Base-by-base conservation (phyloP, 2,797 vertebrate species). In the Psittacula derbiana region DNA sequence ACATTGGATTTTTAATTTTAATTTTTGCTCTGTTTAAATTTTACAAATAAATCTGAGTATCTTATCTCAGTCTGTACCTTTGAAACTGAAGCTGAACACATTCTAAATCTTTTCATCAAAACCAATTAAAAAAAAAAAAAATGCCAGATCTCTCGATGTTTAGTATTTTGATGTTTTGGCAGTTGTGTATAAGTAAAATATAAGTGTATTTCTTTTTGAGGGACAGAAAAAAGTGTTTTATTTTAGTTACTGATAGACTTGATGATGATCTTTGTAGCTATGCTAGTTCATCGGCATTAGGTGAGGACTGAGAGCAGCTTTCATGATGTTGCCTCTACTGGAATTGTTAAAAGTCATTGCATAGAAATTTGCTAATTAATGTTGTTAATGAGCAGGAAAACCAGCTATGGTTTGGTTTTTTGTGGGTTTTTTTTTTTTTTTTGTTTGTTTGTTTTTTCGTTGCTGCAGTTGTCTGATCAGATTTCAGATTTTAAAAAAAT, bases 311-410 rank as follows among this genome's bases (percentile, higher is more conserved):
- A 8, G 55, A 79, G 47, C 36, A 80, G 38, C 31, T 90, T 88
- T 88, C 67, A 46, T 53, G 38, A 79, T 41, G 28, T 76, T 95
- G 12, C 8, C 43, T 87, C 31, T 33, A 27, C 27, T 62, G 41
- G 28, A 95, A 60, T 76, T 93, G 76, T 87, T 93, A 81, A 83
- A 94, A 90, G 49, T 79, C 53, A 43, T 65, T 81, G 58, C 65
- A 90, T 79, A 75, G 43, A 82, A 89, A 72, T 25, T 65, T 88
- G 27, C 36, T 70, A 85, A 92, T 95, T 86, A 73, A 50, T 80
- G 38, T 73, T 91, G 30, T 75, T 97, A 93, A 87, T 70, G 53
- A 93, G 64, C 33, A 85, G 67, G 30, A 71, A 67, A 76, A 93
- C 16, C n/a, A 84, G 50, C 25, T 80, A 28, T 53, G 20, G 12